Percentiles rank a stretch among this genome's conserved stretches.
phyloP scores from a whole-genome alignment of 2,113 vertebrate species.

The Actenoides hombroni region DNA sequence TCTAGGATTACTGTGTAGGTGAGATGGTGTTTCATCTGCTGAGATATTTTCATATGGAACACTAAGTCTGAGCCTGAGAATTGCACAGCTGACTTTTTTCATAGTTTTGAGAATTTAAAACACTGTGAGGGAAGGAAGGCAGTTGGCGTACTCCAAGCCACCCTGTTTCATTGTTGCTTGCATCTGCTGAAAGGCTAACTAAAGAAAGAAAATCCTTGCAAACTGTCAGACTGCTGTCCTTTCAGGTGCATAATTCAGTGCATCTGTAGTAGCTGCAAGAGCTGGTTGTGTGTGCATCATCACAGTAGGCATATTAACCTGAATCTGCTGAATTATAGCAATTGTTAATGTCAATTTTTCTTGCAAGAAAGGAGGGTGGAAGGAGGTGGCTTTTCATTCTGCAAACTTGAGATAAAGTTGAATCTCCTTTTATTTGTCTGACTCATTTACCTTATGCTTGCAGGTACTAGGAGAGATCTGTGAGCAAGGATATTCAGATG shows the following conservation, averaged over 20 bases:
- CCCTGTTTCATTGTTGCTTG: not conserved
- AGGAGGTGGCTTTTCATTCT: not conserved
- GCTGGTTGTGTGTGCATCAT: not conserved
- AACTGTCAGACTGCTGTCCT: not conserved
- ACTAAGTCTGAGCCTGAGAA: not conserved
- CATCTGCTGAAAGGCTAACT: not conserved
- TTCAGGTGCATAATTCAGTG: not conserved
- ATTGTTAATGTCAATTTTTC: not conserved
- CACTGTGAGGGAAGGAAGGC: not conserved
- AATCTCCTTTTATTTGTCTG: not conserved
- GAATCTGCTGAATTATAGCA: not conserved
- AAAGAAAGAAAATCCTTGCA: not conserved
- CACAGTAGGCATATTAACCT: not conserved
- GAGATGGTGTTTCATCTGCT: not conserved
- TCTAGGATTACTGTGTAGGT: not conserved
- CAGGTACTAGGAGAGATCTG: constrained; percentile 88
- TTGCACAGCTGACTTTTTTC: not conserved
- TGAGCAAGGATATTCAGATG: constrained; percentile 88
- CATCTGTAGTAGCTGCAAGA: not conserved
- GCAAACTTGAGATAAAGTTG: not conserved
- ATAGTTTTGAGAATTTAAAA: not conserved
- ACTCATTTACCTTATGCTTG: not conserved
- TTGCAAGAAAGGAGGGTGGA: not conserved
- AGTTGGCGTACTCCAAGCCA: not conserved
- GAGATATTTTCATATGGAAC: not conserved